Base-by-base conservation (phyloP, 2,113 vertebrate genomes). In the Tragelaphus scriptus region DNA sequence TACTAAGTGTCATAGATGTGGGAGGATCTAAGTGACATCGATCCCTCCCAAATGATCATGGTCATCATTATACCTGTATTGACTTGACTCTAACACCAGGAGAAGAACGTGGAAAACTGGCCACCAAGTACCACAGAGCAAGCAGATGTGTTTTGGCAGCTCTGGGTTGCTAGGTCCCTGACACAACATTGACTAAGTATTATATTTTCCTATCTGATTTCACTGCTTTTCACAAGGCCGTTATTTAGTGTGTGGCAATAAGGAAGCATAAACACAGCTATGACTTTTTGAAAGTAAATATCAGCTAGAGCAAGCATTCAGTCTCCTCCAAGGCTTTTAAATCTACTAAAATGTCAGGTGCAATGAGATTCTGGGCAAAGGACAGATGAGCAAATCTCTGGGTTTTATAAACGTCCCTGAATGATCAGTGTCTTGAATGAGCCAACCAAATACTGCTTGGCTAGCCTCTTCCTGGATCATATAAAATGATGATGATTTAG, bases 231-330 rank as follows among this genome's bases (percentile, higher is more conserved):
- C 94, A 96, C 85, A 84, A 96, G 63, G 86, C 84, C 85, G 14
- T 96, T 97, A 95, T 87, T 96, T 94, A 97, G 93, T 81, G 89
- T 85, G 58, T 30, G 75, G 93, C 51, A 95, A 85, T 94, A 96
- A 96, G 95, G 30, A 28, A 97, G 79, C 87, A 89, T 94, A 96
- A 98, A 97, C 95, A 95, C 30, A 97, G 49, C 90, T 77, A 88
- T 98, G 97, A 97, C 97, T 98, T 98, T 97, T 95, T 79, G 93
- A 91, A 98, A 97, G 97, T 98, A 97, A 97, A 97, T 97, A 97
- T 91, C 97, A 98, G 91, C 97, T 97, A 98, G 88, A 97, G 95
- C 91, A 98, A 98, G 79, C 93, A 91, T 94, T 97, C 87, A 75
- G 49, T 81, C 56, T 98, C 97, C 94, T 95, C 61, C n/a, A 94